Base-by-base conservation (phyloP, 2,888 invertebrate genomes). In the Cosmorhoe ocellata region DNA sequence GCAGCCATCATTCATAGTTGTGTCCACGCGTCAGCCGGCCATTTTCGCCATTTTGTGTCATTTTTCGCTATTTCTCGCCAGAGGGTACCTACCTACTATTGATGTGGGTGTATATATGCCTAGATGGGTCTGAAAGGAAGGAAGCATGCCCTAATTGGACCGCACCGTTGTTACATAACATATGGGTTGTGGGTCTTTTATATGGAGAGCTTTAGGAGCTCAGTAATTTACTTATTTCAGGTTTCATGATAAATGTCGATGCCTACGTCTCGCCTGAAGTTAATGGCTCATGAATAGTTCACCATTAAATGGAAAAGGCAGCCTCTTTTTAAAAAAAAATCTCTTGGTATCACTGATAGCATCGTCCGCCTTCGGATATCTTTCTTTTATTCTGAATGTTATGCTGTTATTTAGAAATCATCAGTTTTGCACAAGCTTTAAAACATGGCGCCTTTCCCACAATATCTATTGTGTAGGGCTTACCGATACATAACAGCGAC, bases 11-110 rank as follows among this genome's bases (percentile, higher is more conserved):
- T 77, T 84, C 84, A 85, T 73, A 69, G 63, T 56, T 66, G 63
- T 63, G 76, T 73, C 71, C 74, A 71, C 71, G 68, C 74, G 80
- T 78, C 77, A 73, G 59, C 58, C 56, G 56, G 48, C 57, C 34
- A 58, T 63, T 68, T 64, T 58, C 57, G 58, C 48, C 50, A 57
- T 56, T 67, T 47, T 67, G 62, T 55, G 52, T 44, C 50, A 52
- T 68, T 74, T 76, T 72, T 70, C 62, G 65, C 71, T 70, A 69
- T 76, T 76, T 74, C 75, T 78, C 68, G 67, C 69, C 70, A 67
- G 64, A 71, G 74, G 63, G 67, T 81, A 76, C 79, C 82, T 84
- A 82, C 84, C 84, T 84, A n/a, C n/a, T n/a, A n/a, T n/a, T n/a
- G n/a, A n/a, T n/a, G n/a, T n/a, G n/a, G n/a, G n/a, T n/a, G n/a